Percentiles rank a stretch among this genome's conserved stretches.
Conservation (phyloP, 2,888 invertebrate species). For the Yponomeuta malinellus region DNA sequence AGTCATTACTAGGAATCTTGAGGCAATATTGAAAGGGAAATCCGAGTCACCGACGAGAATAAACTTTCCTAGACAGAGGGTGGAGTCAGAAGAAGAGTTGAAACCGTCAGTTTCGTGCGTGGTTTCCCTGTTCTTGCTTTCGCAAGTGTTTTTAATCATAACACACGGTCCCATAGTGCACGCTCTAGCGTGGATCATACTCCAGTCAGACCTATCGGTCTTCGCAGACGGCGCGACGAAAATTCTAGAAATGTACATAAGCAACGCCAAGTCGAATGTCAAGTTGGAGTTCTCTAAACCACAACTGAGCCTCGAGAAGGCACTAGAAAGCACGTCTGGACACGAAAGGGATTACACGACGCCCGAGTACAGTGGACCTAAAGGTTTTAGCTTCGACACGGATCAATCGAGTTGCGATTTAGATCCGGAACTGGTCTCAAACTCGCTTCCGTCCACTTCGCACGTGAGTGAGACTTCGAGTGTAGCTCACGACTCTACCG, state of each 20-base stretch:
- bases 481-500: conserved; percentile 65
- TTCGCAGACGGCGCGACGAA: conserved; percentile 82
- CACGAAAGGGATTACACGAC: conserved; percentile 64
- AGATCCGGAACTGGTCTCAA: conserved; percentile 68
- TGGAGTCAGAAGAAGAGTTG: conserved; percentile 66
- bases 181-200: conserved; percentile 91
- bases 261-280: conserved; percentile 72
- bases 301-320: conserved; percentile 84
- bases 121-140: conserved; percentile 91
- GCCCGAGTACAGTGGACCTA: conserved; percentile 56
- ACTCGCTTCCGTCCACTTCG: conserved; percentile 69
- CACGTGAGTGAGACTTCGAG: conserved; percentile 69
- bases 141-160: conserved; percentile 96
- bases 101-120: conserved; percentile 90
- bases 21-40: conserved; percentile 78
- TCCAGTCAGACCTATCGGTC: conserved; percentile 86
- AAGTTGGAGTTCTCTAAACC: conserved; percentile 82
- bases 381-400: conserved; percentile 58
- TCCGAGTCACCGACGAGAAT: conserved; percentile 66
- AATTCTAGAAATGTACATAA: conserved; percentile 79
- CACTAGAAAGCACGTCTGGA: conserved; percentile 73
- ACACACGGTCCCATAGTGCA: conserved; percentile 93
- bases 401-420: conserved; percentile 70
- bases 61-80: conserved; percentile 49
- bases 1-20: conserved; percentile 77